phyloP scores from a whole-genome alignment of 1,140 invertebrate species.

The Pseudomyrmex sp. region DNA sequence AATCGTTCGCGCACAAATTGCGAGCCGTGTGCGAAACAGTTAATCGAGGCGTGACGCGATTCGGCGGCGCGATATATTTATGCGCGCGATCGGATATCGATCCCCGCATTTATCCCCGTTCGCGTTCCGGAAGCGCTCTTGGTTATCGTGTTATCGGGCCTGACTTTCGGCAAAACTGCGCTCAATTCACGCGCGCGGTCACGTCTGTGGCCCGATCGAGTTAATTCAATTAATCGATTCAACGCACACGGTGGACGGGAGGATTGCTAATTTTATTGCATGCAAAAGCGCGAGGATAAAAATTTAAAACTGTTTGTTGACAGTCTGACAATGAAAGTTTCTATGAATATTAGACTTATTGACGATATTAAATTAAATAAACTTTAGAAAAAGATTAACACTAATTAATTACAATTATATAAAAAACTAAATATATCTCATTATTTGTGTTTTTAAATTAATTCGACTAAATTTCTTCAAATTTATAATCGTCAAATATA shows the following conservation, averaged over 20 bases:
- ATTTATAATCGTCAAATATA: not conserved
- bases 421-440: no score
- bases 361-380: slow-evolving; percentile 21
- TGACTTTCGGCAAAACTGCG: slow-evolving; percentile 30
- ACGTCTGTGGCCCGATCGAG: slow-evolving; percentile 12
- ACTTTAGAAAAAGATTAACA: not conserved
- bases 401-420: not conserved
- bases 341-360: not conserved
- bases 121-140: not conserved
- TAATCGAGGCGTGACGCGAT: slow-evolving; percentile 60
- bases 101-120: not conserved
- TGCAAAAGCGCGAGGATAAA: slow-evolving; percentile 12
- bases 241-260: not conserved
- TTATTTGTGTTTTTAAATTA: slow-evolving; percentile 6
- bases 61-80: slow-evolving; percentile 51
- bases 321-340: slow-evolving; percentile 1
- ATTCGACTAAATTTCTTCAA: not conserved
- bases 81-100: slow-evolving; percentile 42
- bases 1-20: slow-evolving; percentile 62
- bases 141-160: slow-evolving; percentile 48
- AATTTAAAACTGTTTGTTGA: not conserved
- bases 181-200: slow-evolving; percentile 31
- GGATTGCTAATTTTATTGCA: slow-evolving; percentile 36
- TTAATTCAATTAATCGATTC: slow-evolving; percentile 52
- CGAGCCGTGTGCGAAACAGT: slow-evolving; percentile 55